phyloP scores from a whole-genome alignment of 2,113 vertebrate genomes.

The Xyrauchen texanus region DNA sequence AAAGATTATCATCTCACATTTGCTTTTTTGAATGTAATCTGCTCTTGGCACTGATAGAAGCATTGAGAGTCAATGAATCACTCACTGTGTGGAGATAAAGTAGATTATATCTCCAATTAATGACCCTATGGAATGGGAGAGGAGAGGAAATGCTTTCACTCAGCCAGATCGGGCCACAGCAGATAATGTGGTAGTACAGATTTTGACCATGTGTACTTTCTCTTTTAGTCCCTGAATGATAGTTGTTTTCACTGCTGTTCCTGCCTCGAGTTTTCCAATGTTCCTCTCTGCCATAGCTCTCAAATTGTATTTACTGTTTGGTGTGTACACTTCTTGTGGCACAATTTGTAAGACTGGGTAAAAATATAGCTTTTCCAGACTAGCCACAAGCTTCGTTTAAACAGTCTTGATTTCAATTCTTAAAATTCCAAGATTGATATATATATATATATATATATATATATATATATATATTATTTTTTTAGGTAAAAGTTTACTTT shows the following conservation, averaged over 20 bases:
- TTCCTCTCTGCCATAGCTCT: background rate
- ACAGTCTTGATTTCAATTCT: no score
- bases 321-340: no score
- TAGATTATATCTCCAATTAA: conserved; percentile 60
- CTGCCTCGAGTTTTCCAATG: background rate
- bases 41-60: conserved; percentile 45
- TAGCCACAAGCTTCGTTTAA: no score
- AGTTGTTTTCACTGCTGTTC: background rate
- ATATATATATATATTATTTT: no score
- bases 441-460: no score
- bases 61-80: conserved; percentile 48
- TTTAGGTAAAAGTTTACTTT: no score
- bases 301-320: background rate
- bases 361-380: no score
- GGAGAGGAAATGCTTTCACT: conserved; percentile 49
- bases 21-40: conserved; percentile 52
- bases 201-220: background rate
- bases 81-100: conserved; percentile 58
- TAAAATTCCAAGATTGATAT: no score
- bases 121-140: conserved; percentile 37
- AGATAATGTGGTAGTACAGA: conserved; percentile 1
- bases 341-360: no score
- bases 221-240: background rate
- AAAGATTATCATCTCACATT: conserved; percentile 50
- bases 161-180: conserved; percentile 25